These are phyloP conservation scores for Monodelphis domestica DNA, from an alignment of 2,797 vertebrate species.

Conservation along the genomic window DNA sequence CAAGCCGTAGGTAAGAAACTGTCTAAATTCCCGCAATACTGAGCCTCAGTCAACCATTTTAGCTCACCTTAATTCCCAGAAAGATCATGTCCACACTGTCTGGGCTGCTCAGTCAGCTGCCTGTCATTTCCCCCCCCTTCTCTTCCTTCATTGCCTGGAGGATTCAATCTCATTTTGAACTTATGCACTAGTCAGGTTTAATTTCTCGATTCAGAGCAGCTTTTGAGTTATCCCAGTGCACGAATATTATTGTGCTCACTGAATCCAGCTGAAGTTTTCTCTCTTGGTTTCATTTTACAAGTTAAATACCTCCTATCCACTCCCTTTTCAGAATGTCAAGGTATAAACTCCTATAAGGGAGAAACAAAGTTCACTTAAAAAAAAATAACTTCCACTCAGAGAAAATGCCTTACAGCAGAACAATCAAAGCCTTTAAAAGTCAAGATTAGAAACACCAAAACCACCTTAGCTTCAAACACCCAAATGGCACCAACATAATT, in stretches of 20 bases:
- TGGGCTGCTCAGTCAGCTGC: not conserved
- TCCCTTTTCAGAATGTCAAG: not conserved
- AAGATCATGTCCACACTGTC: not conserved
- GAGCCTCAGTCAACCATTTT: not conserved
- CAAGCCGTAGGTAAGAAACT: not conserved
- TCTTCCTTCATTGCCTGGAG: not conserved
- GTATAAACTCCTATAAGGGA: not conserved
- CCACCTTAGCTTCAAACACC: conserved; percentile 27
- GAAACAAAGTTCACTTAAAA: conserved; percentile 12
- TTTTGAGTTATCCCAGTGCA: conserved; percentile 14
- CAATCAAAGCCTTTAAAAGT: conserved; percentile 22
- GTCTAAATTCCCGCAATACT: not conserved
- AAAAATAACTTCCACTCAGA: not conserved
- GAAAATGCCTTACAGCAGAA: conserved; percentile 16
- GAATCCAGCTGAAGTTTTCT: not conserved
- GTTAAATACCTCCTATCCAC: conserved; percentile 1
- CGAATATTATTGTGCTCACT: not conserved
- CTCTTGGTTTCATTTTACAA: not conserved
- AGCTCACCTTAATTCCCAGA: not conserved
- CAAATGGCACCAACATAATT: conserved; percentile 47
- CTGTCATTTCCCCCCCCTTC: not conserved
- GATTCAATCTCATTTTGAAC: conserved; percentile 40
- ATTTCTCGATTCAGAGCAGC: conserved; percentile 40
- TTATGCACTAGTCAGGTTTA: not conserved
- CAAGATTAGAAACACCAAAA: not conserved